Evolutionary conservation across 2,113 vertebrate genomes (phyloP).

Genomic region (Guaruba guarouba): DNA sequence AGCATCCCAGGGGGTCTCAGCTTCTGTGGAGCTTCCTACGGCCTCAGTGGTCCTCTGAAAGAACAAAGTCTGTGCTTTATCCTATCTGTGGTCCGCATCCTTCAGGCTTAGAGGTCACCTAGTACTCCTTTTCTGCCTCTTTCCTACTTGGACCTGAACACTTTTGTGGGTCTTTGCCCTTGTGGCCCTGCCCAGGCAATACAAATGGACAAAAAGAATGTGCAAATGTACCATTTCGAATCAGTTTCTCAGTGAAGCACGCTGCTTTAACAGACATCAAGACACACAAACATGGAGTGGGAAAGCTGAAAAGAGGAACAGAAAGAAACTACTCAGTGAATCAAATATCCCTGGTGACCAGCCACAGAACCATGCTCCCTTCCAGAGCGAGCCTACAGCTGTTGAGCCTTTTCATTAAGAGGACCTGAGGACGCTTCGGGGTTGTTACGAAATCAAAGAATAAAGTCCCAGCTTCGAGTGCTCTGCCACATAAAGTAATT

Average conservation of each 20-base stretch:
- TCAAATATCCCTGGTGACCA: not conserved
- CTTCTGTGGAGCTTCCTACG: not conserved
- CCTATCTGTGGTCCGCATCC: not conserved
- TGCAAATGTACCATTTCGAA: not conserved
- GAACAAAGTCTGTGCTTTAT: not conserved
- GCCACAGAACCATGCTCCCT: accelerated
- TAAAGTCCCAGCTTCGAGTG: not conserved
- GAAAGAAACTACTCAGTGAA: not conserved
- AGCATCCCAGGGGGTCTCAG: not conserved
- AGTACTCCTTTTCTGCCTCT: not conserved
- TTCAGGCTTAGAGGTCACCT: not conserved
- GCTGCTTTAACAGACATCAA: not conserved
- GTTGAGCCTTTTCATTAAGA: not conserved
- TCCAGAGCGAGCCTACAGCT: not conserved
- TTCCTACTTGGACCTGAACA: not conserved
- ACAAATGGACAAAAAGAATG: not conserved
- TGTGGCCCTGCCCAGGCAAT: not conserved
- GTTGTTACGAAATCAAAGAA: not conserved
- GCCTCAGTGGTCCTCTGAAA: not conserved
- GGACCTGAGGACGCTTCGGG: not conserved
- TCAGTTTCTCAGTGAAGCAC: not conserved
- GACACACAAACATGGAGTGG: not conserved
- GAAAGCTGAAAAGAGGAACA: not conserved
- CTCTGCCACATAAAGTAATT: not conserved
- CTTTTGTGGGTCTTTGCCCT: not conserved